Percentiles rank a stretch among this genome's conserved stretches.
phyloP scores from a whole-genome alignment of 2,888 invertebrate genomes.

The Acanthosoma haemorrhoidale region DNA sequence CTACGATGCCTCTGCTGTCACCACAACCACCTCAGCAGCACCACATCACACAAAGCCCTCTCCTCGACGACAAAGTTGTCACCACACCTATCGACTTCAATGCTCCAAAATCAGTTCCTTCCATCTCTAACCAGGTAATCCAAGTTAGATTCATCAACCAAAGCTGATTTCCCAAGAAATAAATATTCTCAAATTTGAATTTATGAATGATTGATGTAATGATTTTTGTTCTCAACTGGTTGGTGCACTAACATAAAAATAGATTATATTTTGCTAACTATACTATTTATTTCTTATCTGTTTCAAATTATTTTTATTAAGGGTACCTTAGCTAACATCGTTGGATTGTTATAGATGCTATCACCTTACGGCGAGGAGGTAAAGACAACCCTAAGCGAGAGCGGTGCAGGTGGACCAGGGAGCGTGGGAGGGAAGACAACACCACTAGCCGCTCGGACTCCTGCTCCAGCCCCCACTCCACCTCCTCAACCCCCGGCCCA shows the following conservation, averaged over 20 bases:
- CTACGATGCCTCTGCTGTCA: conserved; percentile 65
- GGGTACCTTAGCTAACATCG: too few species aligned
- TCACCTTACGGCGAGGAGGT: conserved; percentile 46
- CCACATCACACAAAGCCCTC: conserved; percentile 35
- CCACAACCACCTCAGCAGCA: conserved; percentile 57
- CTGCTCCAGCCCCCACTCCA: conserved; percentile 46
- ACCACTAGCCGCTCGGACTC: conserved; percentile 39
- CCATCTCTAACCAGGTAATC: conserved; percentile 47
- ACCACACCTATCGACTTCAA: conserved; percentile 46
- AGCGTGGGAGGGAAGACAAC: conserved; percentile 44
- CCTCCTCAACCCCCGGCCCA: conserved; percentile 53
- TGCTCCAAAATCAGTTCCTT: conserved; percentile 47
- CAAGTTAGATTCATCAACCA: too few species aligned
- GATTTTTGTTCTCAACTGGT: too few species aligned
- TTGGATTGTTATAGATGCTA: conserved; percentile 42
- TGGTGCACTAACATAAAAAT: too few species aligned
- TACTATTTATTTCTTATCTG: too few species aligned
- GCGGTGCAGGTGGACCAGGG: conserved; percentile 47
- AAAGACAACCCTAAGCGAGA: conserved; percentile 42
- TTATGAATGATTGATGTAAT: too few species aligned
- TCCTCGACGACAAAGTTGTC: conserved; percentile 44
- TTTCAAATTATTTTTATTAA: too few species aligned
- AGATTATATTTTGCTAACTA: too few species aligned
- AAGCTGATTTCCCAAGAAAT: too few species aligned
- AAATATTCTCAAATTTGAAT: too few species aligned